Evolutionary conservation across 1,140 invertebrate genomes (phyloP).

Genomic region (Drosophila micromelanica): DNA sequence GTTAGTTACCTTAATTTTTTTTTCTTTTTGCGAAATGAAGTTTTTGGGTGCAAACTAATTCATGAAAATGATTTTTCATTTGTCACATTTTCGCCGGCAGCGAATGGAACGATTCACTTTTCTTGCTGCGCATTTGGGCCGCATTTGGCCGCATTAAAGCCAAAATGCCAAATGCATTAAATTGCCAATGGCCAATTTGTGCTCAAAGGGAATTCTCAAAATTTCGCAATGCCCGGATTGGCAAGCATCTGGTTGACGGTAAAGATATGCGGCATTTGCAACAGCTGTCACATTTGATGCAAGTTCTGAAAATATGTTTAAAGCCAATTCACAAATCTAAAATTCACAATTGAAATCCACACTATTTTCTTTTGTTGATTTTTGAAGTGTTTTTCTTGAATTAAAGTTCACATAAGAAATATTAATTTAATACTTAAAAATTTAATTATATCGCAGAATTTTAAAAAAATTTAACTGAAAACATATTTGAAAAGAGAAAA

Average conservation of each 20-base stretch:
- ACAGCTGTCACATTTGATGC: slow-evolving; percentile 4
- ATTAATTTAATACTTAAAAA: too few relatives aligned
- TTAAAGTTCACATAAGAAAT: too few relatives aligned
- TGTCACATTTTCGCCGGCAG: slow-evolving; percentile 16
- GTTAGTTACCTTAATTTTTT: background rate
- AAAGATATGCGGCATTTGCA: background rate
- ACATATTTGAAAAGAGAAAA: too few relatives aligned
- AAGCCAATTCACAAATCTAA: background rate
- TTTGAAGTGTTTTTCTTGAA: too few relatives aligned
- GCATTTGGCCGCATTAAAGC: slow-evolving; percentile 14
- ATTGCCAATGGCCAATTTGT: slow-evolving; percentile 17
- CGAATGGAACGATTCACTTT: background rate
- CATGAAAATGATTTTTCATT: slow-evolving; percentile 33
- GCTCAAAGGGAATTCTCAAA: slow-evolving; percentile 25
- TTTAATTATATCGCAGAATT: too few relatives aligned
- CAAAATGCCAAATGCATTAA: slow-evolving; percentile 21
- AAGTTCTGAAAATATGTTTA: background rate
- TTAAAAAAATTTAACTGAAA: too few relatives aligned
- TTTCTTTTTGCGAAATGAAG: background rate
- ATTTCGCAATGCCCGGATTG: background rate
- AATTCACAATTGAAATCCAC: slow-evolving; percentile 2
- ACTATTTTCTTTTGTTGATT: background rate
- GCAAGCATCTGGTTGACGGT: background rate
- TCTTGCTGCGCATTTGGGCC: slow-evolving; percentile 1
- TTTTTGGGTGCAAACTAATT: slow-evolving; percentile 14